A percentile compares a stretch with the other conserved stretches of the same genome.
Conservation (phyloP, 2,113 vertebrate species). For the Platichthys stellatus region DNA sequence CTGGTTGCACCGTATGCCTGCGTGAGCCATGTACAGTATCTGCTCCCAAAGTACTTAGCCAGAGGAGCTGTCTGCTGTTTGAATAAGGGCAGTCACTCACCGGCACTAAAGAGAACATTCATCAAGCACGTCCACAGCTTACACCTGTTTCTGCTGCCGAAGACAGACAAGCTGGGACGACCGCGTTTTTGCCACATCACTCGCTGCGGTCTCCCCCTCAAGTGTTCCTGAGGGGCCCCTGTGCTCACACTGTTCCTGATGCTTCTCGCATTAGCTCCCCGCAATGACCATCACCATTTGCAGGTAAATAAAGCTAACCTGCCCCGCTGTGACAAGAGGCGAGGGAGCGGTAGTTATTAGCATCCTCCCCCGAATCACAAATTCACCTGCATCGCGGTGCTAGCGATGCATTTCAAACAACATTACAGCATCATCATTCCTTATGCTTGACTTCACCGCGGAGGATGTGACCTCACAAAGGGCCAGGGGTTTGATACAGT, state of each 20-base stretch:
- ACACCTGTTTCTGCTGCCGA: constrained; percentile 80
- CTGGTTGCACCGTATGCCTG: constrained; percentile 44
- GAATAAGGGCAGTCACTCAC: constrained; percentile 82
- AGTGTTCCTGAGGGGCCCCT: constrained; percentile 62
- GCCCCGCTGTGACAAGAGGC: constrained; percentile 1
- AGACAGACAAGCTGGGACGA: constrained; percentile 71
- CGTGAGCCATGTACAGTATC: constrained; percentile 73
- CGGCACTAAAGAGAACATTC: constrained; percentile 80
- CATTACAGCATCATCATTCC: constrained; percentile 15
- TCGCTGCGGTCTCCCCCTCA: constrained; percentile 47
- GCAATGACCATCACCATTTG: constrained; percentile 51
- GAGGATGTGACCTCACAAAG: constrained; percentile 38
- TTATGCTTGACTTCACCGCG: constrained; percentile 26
- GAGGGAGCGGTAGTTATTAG: constrained; percentile 16
- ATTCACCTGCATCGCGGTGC: constrained; percentile 19
- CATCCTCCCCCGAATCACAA: constrained; percentile 13
- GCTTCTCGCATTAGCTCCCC: constrained; percentile 65
- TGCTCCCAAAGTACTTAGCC: constrained; percentile 67
- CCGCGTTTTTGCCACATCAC: constrained; percentile 64
- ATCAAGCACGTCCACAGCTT: constrained; percentile 74
- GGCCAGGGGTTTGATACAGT: constrained; percentile 35
- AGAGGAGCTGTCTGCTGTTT: constrained; percentile 75
- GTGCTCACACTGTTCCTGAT: constrained; percentile 52
- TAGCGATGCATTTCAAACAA: constrained; percentile 26
- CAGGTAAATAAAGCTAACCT: constrained; percentile 61